Evolutionary conservation across 1,140 invertebrate genomes (phyloP), one percentile per base, ranked within the genome.

Genomic region (Gonatopus flavifemur): DNA sequence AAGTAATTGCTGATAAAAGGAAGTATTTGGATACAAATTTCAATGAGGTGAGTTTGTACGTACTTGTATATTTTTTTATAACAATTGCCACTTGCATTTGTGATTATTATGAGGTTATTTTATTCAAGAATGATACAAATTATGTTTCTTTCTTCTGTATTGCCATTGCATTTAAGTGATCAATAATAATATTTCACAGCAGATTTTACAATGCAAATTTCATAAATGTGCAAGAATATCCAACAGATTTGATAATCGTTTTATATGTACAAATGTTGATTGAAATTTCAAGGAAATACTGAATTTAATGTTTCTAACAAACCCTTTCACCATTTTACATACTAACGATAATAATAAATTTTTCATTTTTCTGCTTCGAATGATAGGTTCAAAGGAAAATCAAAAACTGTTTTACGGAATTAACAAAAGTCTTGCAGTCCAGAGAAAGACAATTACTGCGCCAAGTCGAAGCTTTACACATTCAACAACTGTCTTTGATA

Each of bases 381-480:
- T 62, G 55, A 13, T 51, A 82, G 80, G 69, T 81, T 20, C 78
- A 81, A 62, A 49, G 61, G 32, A 68, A 75, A 51, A 79, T 82
- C 31, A 70, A 68, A 50, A 58, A 57, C 20, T 77, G 80, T 48
- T 82, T 82, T 41, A 70, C 74, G 28, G 68, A 76, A 40, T 55
- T 82, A 12, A 63, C 67, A 12, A 69, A 79, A 30, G 67, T 69
- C 0, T 48, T 83, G 16, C 67, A 70, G 53, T 72, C 74, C 40
- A 68, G 81, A 52, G 81, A 83, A 48, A 80, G 75, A 36, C 69
- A 82, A 57, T 66, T 83, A 13, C 56, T 82, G 2, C 74, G 81
- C 8, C 81, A 82, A 62, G 67, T 81, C 4, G 81, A 83, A 48
- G 81, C 80, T 8, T 67, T 83, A 16, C 74, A 80, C 13, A 74